Conservation (phyloP, 1,140 invertebrate genomes). For the Orius laevigatus region DNA sequence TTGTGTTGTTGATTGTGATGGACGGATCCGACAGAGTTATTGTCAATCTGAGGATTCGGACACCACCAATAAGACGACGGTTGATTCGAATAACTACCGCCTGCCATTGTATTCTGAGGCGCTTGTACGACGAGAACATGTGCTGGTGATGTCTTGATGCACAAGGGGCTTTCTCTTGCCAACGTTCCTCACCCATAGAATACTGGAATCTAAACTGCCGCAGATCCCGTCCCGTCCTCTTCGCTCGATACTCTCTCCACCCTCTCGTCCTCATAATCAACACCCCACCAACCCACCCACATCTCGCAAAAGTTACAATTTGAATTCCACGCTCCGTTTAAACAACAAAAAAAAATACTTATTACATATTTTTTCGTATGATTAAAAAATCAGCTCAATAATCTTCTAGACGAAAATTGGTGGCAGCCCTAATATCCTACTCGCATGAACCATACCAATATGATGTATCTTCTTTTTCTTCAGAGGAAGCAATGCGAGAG, state of each 20-base stretch:
- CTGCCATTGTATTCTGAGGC: neutral
- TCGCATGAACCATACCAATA: too few relatives aligned
- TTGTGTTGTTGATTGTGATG: neutral
- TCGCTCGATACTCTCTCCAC: slow-evolving; percentile 4
- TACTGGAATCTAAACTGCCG: slow-evolving; percentile 2
- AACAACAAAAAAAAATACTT: too few relatives aligned
- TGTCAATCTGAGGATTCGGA: neutral
- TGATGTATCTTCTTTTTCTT: too few relatives aligned
- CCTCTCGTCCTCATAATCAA: neutral
- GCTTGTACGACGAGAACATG: neutral
- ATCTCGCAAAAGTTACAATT: too few relatives aligned
- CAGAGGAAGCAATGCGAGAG: too few relatives aligned
- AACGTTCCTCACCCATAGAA: slow-evolving; percentile 7
- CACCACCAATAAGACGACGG: slow-evolving; percentile 10
- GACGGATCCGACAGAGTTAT: neutral
- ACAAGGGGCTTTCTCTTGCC: neutral
- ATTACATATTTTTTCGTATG: too few relatives aligned
- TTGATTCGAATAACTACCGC: neutral
- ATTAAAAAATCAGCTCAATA: too few relatives aligned
- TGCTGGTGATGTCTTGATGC: neutral
- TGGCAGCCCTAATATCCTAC: too few relatives aligned
- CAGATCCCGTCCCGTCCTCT: slow-evolving; percentile 1
- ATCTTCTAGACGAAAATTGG: too few relatives aligned
- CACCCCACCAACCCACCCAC: too few relatives aligned
- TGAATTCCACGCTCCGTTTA: too few relatives aligned